Percentiles rank a stretch among this genome's conserved stretches.
Evolutionary conservation across 2,888 invertebrate genomes (phyloP).

Genomic region (Cryptus viduatorius): DNA sequence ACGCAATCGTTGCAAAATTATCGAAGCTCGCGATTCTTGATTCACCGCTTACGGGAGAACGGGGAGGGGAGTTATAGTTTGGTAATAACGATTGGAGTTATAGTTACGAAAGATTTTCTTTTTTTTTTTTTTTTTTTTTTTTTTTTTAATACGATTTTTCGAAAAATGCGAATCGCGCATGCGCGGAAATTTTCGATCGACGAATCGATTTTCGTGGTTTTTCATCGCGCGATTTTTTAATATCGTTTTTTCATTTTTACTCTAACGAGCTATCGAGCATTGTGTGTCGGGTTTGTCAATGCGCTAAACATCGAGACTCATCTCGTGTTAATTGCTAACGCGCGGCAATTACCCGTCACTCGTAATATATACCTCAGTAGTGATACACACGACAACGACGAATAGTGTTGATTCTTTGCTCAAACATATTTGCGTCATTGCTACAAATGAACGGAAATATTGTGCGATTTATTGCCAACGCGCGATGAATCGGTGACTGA

Average conservation of each 20-base stretch:
- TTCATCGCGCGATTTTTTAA: not conserved
- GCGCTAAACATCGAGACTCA: slow-evolving; percentile 35
- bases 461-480: slow-evolving; percentile 13
- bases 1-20: slow-evolving; percentile 64
- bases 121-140: not conserved
- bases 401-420: slow-evolving; percentile 32
- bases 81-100: too few species aligned
- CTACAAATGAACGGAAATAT: slow-evolving; percentile 34
- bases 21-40: slow-evolving; percentile 61
- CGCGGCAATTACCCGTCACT: slow-evolving; percentile 62
- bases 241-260: slow-evolving; percentile 19
- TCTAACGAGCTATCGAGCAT: slow-evolving; percentile 46
- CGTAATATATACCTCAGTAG: slow-evolving; percentile 42
- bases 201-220: too few species aligned
- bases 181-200: too few species aligned
- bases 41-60: slow-evolving; percentile 38
- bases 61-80: too few species aligned
- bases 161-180: too few species aligned
- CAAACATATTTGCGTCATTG: slow-evolving; percentile 52
- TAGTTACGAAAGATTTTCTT: too few species aligned
- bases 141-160: too few species aligned
- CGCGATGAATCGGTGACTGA: not conserved
- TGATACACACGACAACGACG: not conserved
- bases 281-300: slow-evolving; percentile 52
- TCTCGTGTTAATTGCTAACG: slow-evolving; percentile 65